Evolutionary conservation across 2,888 invertebrate species (phyloP).

Genomic region (Alloscopus bannaensis): DNA sequence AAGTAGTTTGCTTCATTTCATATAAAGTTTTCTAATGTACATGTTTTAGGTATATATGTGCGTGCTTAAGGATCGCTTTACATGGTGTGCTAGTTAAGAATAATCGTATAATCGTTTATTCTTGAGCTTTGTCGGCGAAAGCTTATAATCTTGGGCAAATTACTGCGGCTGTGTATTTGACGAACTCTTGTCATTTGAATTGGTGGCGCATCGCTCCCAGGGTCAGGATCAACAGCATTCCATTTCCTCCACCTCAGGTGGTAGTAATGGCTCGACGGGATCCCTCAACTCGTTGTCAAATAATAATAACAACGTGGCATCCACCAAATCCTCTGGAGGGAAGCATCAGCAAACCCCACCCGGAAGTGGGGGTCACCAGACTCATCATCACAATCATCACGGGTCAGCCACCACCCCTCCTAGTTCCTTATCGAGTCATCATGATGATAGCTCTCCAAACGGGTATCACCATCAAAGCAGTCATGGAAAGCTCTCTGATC

Average conservation of each 20-base stretch:
- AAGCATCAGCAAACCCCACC: constrained; percentile 70
- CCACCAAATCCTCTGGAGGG: constrained; percentile 76
- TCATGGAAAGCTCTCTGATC: constrained; percentile 60
- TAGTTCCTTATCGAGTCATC: constrained; percentile 63
- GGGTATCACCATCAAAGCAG: constrained; percentile 65
- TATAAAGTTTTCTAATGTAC: too few species aligned
- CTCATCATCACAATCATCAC: constrained; percentile 69
- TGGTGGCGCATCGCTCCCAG: too few species aligned
- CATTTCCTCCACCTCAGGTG: constrained; percentile 72
- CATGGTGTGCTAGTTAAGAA: too few species aligned
- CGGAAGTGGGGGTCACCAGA: constrained; percentile 54
- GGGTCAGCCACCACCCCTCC: constrained; percentile 64
- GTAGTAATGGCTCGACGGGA: constrained; percentile 73
- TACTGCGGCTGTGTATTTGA: too few species aligned
- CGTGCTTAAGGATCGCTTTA: too few species aligned
- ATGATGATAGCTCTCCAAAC: constrained; percentile 67
- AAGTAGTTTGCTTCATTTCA: too few species aligned
- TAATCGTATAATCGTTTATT: too few species aligned
- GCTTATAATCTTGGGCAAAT: too few species aligned
- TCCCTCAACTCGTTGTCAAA: constrained; percentile 76
- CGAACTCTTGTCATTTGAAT: too few species aligned
- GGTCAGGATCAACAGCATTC: constrained; percentile 77
- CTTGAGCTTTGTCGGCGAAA: too few species aligned
- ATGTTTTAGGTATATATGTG: too few species aligned
- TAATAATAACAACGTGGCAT: constrained; percentile 76